These are phyloP conservation scores for Volucella zonaria DNA, from an alignment of 2,888 invertebrate genomes.

Conservation along the genomic window DNA sequence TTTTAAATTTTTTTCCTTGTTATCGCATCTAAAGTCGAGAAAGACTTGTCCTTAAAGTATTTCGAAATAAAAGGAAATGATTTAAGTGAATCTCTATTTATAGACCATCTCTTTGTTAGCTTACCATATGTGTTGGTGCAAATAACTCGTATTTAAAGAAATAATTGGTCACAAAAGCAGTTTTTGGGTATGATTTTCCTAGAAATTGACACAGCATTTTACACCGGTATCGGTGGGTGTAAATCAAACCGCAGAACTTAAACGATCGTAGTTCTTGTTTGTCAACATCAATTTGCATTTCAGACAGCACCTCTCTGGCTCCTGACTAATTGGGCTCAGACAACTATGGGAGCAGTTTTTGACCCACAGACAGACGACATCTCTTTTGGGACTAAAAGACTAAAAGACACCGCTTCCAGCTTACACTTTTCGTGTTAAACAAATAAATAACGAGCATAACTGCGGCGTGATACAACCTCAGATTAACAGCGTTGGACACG, in stretches of 20 bases:
- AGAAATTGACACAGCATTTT: constrained; percentile 12
- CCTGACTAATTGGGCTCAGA: constrained; percentile 59
- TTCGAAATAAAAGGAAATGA: too few relatives aligned
- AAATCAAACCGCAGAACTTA: constrained; percentile 10
- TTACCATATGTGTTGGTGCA: too few relatives aligned
- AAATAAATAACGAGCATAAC: constrained; percentile 66
- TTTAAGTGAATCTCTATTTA: too few relatives aligned
- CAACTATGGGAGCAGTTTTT: constrained; percentile 53
- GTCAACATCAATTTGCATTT: constrained; percentile 15
- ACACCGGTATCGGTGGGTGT: not conserved
- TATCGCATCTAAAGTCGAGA: too few relatives aligned
- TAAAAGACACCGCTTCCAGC: constrained; percentile 58
- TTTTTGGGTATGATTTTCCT: not conserved
- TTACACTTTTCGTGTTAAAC: constrained; percentile 68
- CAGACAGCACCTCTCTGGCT: constrained; percentile 5
- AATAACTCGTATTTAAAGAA: not conserved
- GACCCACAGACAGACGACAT: constrained; percentile 46
- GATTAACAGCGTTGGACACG: constrained; percentile 59
- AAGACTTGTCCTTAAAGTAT: too few relatives aligned
- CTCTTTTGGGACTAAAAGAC: constrained; percentile 12
- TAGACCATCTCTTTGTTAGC: too few relatives aligned
- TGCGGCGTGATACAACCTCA: constrained; percentile 64
- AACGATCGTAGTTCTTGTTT: constrained; percentile 12
- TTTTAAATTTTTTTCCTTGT: constrained; percentile 13
- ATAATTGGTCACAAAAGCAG: constrained; percentile 21